A percentile compares a stretch with the other conserved stretches of the same genome.
Conservation (phyloP, 1,140 invertebrate genomes). For the Gonioctena quinquepunctata region DNA sequence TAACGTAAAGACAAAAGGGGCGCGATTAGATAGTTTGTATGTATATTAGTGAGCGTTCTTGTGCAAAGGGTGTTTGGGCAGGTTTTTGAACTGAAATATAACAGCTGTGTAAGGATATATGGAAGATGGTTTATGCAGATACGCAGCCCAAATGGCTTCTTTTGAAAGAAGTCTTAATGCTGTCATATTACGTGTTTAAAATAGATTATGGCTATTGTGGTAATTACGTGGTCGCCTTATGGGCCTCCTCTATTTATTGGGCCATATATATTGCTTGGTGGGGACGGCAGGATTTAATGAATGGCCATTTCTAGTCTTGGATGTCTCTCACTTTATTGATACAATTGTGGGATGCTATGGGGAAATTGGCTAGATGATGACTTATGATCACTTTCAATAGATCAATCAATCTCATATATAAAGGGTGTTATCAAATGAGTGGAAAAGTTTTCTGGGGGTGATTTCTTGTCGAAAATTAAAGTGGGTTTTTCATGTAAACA, state of each 20-base stretch:
- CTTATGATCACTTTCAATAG: too few relatives aligned
- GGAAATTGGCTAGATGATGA: too few relatives aligned
- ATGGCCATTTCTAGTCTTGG: not conserved
- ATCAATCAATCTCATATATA: too few relatives aligned
- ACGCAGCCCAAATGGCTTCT: slow-evolving; percentile 44
- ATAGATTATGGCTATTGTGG: slow-evolving; percentile 54
- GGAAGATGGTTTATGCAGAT: slow-evolving; percentile 51
- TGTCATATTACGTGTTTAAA: slow-evolving; percentile 54
- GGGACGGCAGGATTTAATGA: not conserved
- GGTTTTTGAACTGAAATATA: slow-evolving; percentile 27
- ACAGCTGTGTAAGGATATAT: slow-evolving; percentile 41
- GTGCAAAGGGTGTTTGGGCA: slow-evolving; percentile 29
- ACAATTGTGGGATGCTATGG: too few relatives aligned
- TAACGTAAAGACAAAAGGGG: slow-evolving; percentile 40
- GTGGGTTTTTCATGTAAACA: too few relatives aligned
- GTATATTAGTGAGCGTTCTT: slow-evolving; percentile 37
- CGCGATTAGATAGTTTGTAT: slow-evolving; percentile 49
- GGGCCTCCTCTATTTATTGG: slow-evolving; percentile 43
- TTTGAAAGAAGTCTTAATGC: slow-evolving; percentile 53
- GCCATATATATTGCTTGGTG: slow-evolving; percentile 26
- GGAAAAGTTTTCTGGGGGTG: too few relatives aligned
- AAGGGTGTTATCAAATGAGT: too few relatives aligned
- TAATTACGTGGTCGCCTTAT: slow-evolving; percentile 53
- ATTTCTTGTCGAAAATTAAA: too few relatives aligned
- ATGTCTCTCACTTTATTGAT: too few relatives aligned